These are phyloP conservation scores for Muscina levida DNA, from an alignment of 2,888 invertebrate species.

Conservation along the genomic window DNA sequence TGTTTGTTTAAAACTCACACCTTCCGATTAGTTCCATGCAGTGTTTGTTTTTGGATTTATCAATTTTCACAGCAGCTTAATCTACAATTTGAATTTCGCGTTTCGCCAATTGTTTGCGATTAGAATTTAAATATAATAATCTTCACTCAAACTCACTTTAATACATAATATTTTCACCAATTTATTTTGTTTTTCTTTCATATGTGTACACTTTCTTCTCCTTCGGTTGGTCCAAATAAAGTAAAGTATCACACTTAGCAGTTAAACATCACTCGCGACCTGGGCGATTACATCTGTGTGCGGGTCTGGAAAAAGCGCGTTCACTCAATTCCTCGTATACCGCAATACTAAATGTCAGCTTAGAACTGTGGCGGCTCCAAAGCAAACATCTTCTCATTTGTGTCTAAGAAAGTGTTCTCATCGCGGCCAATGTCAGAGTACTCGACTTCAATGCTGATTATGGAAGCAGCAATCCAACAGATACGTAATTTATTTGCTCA, in stretches of 20 bases:
- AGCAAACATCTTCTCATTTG: neutral
- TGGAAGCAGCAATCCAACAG: too few relatives aligned
- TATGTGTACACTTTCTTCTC: slow-evolving; percentile 28
- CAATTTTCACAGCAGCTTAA: neutral
- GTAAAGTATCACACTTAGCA: neutral
- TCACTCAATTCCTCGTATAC: slow-evolving; percentile 55
- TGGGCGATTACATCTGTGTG: slow-evolving; percentile 32
- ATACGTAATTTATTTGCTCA: too few relatives aligned
- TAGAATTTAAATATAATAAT: slow-evolving; percentile 11
- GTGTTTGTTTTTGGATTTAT: slow-evolving; percentile 12
- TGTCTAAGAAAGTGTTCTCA: too few relatives aligned
- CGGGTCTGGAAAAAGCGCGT: slow-evolving; percentile 36
- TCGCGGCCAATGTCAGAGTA: too few relatives aligned
- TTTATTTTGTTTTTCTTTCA: slow-evolving; percentile 26
- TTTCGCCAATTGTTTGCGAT: neutral
- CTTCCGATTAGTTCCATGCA: neutral
- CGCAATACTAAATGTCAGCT: slow-evolving; percentile 59
- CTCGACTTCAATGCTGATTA: too few relatives aligned
- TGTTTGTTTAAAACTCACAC: too few relatives aligned
- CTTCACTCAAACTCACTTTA: slow-evolving; percentile 22
- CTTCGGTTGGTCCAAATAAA: slow-evolving; percentile 23
- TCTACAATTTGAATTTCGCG: neutral
- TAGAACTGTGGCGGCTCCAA: slow-evolving; percentile 19
- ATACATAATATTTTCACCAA: neutral
- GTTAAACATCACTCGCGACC: neutral